Percentiles rank a stretch among this genome's conserved stretches.
phyloP scores from a whole-genome alignment of 2,888 invertebrate species.

The Calameuta idolon region DNA sequence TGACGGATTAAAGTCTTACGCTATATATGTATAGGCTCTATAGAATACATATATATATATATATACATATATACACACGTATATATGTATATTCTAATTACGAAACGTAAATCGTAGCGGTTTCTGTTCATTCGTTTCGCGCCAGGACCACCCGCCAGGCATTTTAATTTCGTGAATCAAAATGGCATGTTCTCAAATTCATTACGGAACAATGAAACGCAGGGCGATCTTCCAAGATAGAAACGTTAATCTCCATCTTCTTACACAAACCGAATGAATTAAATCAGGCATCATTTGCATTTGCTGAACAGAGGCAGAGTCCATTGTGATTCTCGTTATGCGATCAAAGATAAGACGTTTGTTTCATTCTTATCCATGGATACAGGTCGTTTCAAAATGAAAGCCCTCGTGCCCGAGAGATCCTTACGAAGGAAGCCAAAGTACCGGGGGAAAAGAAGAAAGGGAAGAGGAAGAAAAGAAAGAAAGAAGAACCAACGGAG shows the following conservation, averaged over 20 bases:
- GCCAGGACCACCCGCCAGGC: neutral
- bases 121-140: neutral
- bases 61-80: too few species aligned
- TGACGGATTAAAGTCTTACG: neutral
- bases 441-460: neutral
- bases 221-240: conserved; percentile 1
- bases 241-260: conserved; percentile 10
- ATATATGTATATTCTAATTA: neutral
- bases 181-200: conserved; percentile 2
- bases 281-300: neutral
- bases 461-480: neutral
- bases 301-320: neutral
- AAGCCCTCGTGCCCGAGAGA: neutral
- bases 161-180: conserved; percentile 13
- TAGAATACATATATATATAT: too few species aligned
- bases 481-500: neutral
- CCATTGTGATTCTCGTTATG: neutral
- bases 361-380: neutral
- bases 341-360: neutral
- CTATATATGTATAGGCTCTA: neutral
- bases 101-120: neutral
- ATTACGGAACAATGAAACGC: conserved; percentile 6
- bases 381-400: neutral
- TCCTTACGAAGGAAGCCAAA: neutral
- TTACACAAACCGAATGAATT: conserved; percentile 7